Evolutionary conservation across 2,888 invertebrate species (phyloP).

Genomic region (Uropetala carovei): DNA sequence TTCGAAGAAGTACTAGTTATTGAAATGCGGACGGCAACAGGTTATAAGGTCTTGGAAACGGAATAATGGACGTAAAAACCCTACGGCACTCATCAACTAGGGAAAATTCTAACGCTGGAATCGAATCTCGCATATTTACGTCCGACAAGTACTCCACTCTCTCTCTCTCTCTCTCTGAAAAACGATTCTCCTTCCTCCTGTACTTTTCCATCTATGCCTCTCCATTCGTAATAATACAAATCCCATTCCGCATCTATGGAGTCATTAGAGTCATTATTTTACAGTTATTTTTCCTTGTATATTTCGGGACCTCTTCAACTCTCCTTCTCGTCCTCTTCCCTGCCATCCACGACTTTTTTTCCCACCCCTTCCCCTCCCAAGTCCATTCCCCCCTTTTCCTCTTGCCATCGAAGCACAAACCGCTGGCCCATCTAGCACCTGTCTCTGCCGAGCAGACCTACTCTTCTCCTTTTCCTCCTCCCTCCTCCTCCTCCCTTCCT

Average conservation of each 20-base stretch:
- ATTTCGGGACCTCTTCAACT: too few species aligned
- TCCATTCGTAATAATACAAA: too few species aligned
- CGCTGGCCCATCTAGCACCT: constrained; percentile 62
- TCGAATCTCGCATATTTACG: not conserved
- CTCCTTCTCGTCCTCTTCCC: too few species aligned
- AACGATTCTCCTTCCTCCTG: too few species aligned
- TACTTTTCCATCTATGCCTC: too few species aligned
- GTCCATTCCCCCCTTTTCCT: not conserved
- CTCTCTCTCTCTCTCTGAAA: too few species aligned
- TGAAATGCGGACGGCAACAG: constrained; percentile 25
- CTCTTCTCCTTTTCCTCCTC: not conserved
- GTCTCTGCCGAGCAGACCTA: constrained; percentile 44
- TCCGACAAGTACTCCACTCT: too few species aligned
- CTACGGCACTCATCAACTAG: not conserved
- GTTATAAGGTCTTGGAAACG: not conserved
- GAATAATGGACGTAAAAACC: constrained; percentile 8
- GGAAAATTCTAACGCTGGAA: not conserved
- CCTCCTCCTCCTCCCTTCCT: not conserved
- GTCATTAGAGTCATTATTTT: too few species aligned
- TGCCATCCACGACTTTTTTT: not conserved
- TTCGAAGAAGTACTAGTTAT: constrained; percentile 13
- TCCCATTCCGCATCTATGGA: too few species aligned
- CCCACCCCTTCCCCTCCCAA: not conserved
- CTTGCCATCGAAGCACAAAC: constrained; percentile 17
- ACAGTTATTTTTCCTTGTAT: too few species aligned